Base-by-base conservation (phyloP, 2,888 invertebrate genomes). In the Oscheius onirici region DNA sequence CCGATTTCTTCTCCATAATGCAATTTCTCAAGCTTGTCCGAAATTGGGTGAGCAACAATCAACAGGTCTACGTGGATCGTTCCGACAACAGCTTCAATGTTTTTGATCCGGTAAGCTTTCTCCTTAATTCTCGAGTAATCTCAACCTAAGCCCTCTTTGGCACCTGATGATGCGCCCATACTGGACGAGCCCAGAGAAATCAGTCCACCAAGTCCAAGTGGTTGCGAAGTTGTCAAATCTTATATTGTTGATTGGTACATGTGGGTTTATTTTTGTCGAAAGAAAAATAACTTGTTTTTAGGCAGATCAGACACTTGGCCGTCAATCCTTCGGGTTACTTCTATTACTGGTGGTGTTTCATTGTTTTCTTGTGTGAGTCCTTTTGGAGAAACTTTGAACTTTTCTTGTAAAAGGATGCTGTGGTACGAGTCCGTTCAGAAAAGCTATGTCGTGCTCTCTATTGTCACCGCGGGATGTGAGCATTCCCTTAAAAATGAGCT, bases 341-440 rank as follows among this genome's bases (percentile, higher is more conserved):
- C 54, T 83, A 78, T 60, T 85, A 84, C 70, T 85, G 83, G 60
- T 86, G 86, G 86, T 78, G 81, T 1, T 73, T 79, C 58, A 17
- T 85, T 8, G 75, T 86, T 6, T 74, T 81, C n/a, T 20, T 69
- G 3, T 44, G 69, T 69, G 46, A 28, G 61, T 15, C 20, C 13
- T n/a, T 54, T 5, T 8, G n/a, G n/a, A n/a, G n/a, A n/a, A n/a
- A n/a, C 22, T 40, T 3, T 20, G 28, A 28, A 57, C 10, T 17
- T 34, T 34, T 8, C 5, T 6, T 34, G 34, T 0, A 34, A 34
- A 34, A 8, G 34, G 34, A 34, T 34, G n/a, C n/a, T n/a, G n/a
- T n/a, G n/a, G n/a, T n/a, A n/a, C n/a, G n/a, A n/a, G n/a, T n/a
- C n/a, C n/a, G n/a, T n/a, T n/a, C n/a, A n/a, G n/a, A n/a, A n/a